A percentile compares a stretch with the other conserved stretches of the same genome.
Evolutionary conservation across 2,113 vertebrate genomes (phyloP).

Genomic region (Chrysochloris asiatica): DNA sequence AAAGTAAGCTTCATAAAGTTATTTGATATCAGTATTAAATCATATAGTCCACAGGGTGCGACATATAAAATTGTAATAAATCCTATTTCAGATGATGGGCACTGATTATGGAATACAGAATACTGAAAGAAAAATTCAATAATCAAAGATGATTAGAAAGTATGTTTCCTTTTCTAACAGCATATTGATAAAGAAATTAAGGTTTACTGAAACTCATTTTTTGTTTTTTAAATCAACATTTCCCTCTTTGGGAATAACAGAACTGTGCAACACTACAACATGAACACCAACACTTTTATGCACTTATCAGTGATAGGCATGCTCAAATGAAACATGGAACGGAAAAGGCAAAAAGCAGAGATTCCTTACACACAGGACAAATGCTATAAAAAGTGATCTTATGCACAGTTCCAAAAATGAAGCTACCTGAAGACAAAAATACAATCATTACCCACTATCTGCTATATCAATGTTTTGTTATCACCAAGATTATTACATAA

Average conservation of each 20-base stretch:
- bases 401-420: conserved; percentile 64
- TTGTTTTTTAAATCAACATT: conserved; percentile 27
- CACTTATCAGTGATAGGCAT: not conserved
- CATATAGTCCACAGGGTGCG: not conserved
- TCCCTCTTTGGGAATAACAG: not conserved
- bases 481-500: conserved; percentile 86
- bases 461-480: conserved; percentile 78
- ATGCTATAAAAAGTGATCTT: conserved; percentile 20
- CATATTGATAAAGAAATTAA: conserved; percentile 24
- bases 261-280: not conserved
- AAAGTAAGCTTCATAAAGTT: conserved; percentile 15
- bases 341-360: not conserved
- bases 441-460: conserved; percentile 73
- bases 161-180: not conserved
- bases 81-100: not conserved
- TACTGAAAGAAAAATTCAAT: conserved; percentile 21
- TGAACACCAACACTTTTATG: not conserved
- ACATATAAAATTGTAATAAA: not conserved
- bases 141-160: not conserved
- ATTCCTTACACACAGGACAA: conserved; percentile 31
- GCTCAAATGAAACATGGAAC: not conserved
- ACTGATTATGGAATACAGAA: not conserved
- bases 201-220: not conserved
- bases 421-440: conserved; percentile 58
- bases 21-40: not conserved